These are phyloP conservation scores for Mus spretus DNA, from an alignment of 2,797 vertebrate genomes.

Conservation along the genomic window DNA sequence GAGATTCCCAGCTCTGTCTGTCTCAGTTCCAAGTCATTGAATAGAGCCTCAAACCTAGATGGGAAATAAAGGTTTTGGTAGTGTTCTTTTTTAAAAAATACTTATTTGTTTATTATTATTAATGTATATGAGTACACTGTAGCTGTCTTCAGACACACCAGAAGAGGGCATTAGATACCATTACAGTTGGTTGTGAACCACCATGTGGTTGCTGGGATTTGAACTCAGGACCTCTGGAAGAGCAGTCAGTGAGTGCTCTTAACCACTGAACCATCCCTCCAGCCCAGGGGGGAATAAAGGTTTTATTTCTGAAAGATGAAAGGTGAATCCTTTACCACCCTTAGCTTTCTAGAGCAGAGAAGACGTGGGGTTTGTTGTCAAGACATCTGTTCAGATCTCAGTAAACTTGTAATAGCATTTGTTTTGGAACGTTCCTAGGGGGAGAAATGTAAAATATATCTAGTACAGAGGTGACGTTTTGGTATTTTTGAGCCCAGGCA, in stretches of 20 bases:
- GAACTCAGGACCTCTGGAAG: too few species aligned
- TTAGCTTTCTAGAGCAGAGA: background rate
- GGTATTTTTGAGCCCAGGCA: background rate
- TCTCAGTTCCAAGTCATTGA: slow-evolving; percentile 96
- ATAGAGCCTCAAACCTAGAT: slow-evolving; percentile 95
- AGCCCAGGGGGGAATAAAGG: background rate
- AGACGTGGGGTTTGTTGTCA: background rate
- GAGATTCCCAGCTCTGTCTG: slow-evolving; percentile 94
- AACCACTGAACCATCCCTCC: too few species aligned
- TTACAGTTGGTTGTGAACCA: too few species aligned
- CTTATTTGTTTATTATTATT: too few species aligned
- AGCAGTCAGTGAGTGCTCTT: too few species aligned
- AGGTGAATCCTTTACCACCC: background rate
- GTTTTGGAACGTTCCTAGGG: background rate
- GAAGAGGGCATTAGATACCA: too few species aligned
- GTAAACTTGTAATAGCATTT: background rate
- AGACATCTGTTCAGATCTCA: background rate
- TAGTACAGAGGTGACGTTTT: background rate
- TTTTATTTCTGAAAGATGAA: background rate
- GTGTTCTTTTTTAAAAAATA: too few species aligned
- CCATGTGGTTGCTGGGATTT: too few species aligned
- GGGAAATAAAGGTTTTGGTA: background rate
- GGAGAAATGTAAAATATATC: background rate
- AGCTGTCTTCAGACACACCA: too few species aligned
- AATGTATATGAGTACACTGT: too few species aligned